Base-by-base conservation (phyloP, 1,140 invertebrate genomes). In the Condylostylus longicornis region DNA sequence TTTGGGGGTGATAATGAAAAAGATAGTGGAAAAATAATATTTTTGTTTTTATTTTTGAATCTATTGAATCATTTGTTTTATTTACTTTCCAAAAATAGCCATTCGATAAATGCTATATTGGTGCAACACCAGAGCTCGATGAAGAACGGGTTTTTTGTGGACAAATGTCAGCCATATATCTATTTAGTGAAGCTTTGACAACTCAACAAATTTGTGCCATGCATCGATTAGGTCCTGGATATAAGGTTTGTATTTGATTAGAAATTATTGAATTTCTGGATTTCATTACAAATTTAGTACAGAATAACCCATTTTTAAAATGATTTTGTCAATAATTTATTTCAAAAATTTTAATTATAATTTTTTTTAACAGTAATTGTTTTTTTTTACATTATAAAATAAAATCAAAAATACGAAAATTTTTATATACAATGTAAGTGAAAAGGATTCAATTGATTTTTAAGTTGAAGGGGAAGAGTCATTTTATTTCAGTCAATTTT, bases 41-140 rank as follows among this genome's bases (percentile, higher is more conserved):
- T n/a, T n/a, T n/a, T n/a, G n/a, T n/a, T n/a, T n/a, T n/a, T n/a
- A n/a, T n/a, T n/a, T n/a, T n/a, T n/a, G n/a, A n/a, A n/a, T 34
- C 5, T 18, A 20, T 19, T 35, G 43, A 27, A 43, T 44, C 34
- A 47, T 58, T 33, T 38, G 18, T 35, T 18, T 1, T 3, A 23
- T 35, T 23, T 23, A 12, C 49, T 14, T 33, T 45, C 65, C 69
- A 6, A n/a, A n/a, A n/a, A n/a, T 61, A 98, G 87, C 86, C 90
- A 25, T 98, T 96, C 69, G 94, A 98, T 65, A 97, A 97, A 63
- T 98, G 95, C 68, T 97, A 90, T 65, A 95, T 99, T 53, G 95
- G 95, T 32, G 87, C 88, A 23, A 91, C 87, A 8, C 84, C 87
- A 8, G 91, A 97, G 68, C 58, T 94, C 54, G 87, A 91, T 53